Evolutionary conservation across 2,888 invertebrate species (phyloP), one percentile per base, ranked within the genome.

Genomic region (Atethmia centrago): DNA sequence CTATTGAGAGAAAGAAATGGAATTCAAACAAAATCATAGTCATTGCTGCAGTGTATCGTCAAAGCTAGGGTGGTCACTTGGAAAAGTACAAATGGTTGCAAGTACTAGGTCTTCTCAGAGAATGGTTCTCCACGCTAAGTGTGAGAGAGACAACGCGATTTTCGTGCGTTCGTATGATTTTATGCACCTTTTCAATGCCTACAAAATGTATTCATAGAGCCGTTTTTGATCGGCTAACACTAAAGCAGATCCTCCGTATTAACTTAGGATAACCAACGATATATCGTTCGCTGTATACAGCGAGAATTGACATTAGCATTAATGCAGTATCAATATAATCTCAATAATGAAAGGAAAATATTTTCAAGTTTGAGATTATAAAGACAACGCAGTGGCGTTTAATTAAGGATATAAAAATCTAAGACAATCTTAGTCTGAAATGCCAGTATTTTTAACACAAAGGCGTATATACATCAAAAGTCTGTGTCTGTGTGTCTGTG

Each of bases 41-140:
- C 31, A 69, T 75, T 62, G 62, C 51, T 79, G 64, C 65, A 55
- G 64, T 45, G 69, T 64, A 62, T 74, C 21, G 61, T 76, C 25
- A 70, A 59, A 74, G 80, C 77, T 83, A 71, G 77, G 73, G 77
- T 79, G 75, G 78, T 79, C 75, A 68, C 63, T 73, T 66, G 68
- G 75, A 74, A 72, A 85, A 86, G 79, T 86, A 85, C 86, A 86
- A 85, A 83, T 81, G 77, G 62, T 68, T 79, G 78, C 75, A 77
- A 75, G 59, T 81, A 83, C 86, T 83, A 83, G 87, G 87, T 80
- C 84, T 81, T 87, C 74, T 72, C 55, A 71, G 73, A 82, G 76
- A 73, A 82, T 74, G 83, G 64, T 79, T 69, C 74, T 78, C 74
- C 65, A 74, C 64, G 62, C 62, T 66, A 49, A 56, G 80, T 76